A percentile compares a stretch with the other conserved stretches of the same genome.
Evolutionary conservation across 2,797 vertebrate genomes (phyloP).

Genomic region (Arrhamphus sclerolepis): DNA sequence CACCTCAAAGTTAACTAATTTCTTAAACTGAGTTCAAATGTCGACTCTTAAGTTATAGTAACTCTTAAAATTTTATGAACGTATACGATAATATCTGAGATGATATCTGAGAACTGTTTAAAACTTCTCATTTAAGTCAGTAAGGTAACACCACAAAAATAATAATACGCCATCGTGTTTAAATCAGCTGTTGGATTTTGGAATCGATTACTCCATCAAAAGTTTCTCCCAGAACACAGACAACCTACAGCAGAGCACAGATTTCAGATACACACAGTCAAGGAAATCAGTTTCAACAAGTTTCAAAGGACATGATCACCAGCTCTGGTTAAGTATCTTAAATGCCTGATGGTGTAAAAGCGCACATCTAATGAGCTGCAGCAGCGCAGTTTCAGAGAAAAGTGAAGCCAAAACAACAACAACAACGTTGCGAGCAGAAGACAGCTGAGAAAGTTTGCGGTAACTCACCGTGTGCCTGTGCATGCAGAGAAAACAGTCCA

Average conservation of each 20-base stretch:
- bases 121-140: too few species aligned
- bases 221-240: slow-evolving; percentile 9
- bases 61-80: too few species aligned
- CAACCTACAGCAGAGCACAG: background rate
- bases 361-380: slow-evolving; percentile 9
- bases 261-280: background rate
- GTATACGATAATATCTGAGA: background rate
- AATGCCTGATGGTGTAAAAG: background rate
- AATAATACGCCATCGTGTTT: background rate
- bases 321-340: too few species aligned
- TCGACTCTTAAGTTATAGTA: too few species aligned
- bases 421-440: background rate
- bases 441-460: slow-evolving; percentile 33
- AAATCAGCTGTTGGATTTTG: slow-evolving; percentile 5
- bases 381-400: slow-evolving; percentile 4
- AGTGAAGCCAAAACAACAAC: slow-evolving; percentile 9
- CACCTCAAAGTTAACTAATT: background rate
- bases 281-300: background rate
- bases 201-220: slow-evolving; percentile 1
- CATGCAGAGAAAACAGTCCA: slow-evolving; percentile 68
- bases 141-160: background rate
- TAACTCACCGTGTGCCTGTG: slow-evolving; percentile 70
- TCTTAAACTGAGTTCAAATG: too few species aligned
- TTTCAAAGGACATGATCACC: background rate
- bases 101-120: too few species aligned